Conservation (phyloP, 1,140 invertebrate genomes). For the Trichonephila clavata region DNA sequence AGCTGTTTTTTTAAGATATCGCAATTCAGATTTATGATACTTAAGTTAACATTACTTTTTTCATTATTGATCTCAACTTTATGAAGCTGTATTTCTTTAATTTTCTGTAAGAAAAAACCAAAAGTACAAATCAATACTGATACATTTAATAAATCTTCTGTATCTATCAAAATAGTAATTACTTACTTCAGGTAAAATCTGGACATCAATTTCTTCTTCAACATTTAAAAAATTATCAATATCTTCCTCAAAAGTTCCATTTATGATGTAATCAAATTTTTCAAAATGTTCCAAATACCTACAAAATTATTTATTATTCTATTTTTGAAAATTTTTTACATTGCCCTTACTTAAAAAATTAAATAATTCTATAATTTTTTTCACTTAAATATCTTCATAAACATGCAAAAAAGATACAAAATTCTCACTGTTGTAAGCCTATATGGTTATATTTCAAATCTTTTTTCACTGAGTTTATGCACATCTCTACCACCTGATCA, state of each 20-base stretch:
- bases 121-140: neutral
- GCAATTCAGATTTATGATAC: constrained; percentile 60
- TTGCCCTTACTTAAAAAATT: neutral
- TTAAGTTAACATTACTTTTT: constrained; percentile 62
- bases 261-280: constrained; percentile 66
- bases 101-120: constrained; percentile 53
- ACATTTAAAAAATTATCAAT: constrained; percentile 46
- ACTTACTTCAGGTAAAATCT: constrained; percentile 57
- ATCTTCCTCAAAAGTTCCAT: constrained; percentile 57
- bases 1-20: constrained; percentile 62
- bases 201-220: constrained; percentile 55
- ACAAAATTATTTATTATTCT: neutral
- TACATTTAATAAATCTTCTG: neutral
- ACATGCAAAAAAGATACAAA: neutral
- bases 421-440: constrained; percentile 66
- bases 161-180: neutral
- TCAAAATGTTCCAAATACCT: constrained; percentile 58
- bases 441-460: constrained; percentile 60
- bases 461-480: constrained; percentile 55
- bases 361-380: no score
- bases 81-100: constrained; percentile 48
- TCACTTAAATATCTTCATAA: neutral
- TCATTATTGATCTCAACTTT: constrained; percentile 32
- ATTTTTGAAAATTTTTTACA: neutral
- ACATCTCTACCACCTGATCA: constrained; percentile 62